phyloP scores from a whole-genome alignment of 2,888 invertebrate species.

The Apeira syringaria region DNA sequence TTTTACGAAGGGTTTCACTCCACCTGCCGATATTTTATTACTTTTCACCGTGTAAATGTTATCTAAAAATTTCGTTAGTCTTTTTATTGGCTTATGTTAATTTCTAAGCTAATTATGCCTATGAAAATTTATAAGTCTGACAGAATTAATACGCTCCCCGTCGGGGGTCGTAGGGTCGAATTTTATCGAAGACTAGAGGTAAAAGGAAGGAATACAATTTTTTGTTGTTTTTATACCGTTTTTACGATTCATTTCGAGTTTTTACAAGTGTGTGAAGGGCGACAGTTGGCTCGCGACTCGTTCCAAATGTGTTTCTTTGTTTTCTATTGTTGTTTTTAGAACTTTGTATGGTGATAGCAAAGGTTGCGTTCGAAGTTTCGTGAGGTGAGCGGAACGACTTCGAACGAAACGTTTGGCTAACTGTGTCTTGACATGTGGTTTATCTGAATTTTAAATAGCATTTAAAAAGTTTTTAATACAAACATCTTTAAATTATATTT shows the following conservation, averaged over 20 bases:
- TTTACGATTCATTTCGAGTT: conserved; percentile 70
- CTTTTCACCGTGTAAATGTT: conserved; percentile 66
- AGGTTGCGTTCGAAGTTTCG: conserved; percentile 50
- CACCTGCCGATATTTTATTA: conserved; percentile 74
- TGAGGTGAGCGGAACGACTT: conserved; percentile 38
- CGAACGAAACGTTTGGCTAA: conserved; percentile 27
- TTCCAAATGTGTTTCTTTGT: conserved; percentile 74
- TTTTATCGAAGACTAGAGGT: conserved; percentile 56
- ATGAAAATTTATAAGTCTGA: conserved; percentile 78
- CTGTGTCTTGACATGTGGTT: conserved; percentile 26
- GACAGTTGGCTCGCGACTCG: conserved; percentile 70
- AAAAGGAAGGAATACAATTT: conserved; percentile 20
- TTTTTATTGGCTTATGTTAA: conserved; percentile 81
- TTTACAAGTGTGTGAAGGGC: conserved; percentile 57
- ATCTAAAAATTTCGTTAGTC: conserved; percentile 79
- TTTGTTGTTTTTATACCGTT: conserved; percentile 48
- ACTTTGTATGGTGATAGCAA: conserved; percentile 63
- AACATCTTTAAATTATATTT: neutral
- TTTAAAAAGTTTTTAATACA: neutral
- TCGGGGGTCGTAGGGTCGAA: conserved; percentile 71
- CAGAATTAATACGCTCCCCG: conserved; percentile 68
- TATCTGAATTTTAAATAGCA: conserved; percentile 16
- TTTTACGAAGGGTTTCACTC: conserved; percentile 29
- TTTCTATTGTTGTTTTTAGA: conserved; percentile 55
- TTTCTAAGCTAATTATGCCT: conserved; percentile 81